Evolutionary conservation across 1,140 invertebrate species (phyloP).

Genomic region (Copidosoma floridanum): DNA sequence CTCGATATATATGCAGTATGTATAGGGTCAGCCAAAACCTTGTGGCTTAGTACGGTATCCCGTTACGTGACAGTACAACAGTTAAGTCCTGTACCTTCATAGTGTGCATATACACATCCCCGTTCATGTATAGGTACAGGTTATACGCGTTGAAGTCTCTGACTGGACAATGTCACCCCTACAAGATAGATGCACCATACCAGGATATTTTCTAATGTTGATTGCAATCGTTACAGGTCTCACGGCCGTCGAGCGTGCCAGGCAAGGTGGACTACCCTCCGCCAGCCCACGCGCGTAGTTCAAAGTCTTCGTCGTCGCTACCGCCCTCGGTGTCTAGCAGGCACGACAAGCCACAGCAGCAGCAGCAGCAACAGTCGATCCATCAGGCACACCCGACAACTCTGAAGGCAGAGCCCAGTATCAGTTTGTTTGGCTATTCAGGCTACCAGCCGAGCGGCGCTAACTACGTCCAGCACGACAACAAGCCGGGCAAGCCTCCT

Average conservation of each 20-base stretch:
- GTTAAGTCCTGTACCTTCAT: too few relatives aligned
- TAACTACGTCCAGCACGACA: slow-evolving; percentile 55
- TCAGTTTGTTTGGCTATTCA: slow-evolving; percentile 69
- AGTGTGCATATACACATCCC: too few relatives aligned
- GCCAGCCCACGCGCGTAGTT: slow-evolving; percentile 59
- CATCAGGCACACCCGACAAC: slow-evolving; percentile 58
- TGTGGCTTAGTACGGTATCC: too few relatives aligned
- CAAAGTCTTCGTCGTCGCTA: slow-evolving; percentile 41
- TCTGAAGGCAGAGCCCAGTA: slow-evolving; percentile 72
- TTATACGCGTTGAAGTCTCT: too few relatives aligned
- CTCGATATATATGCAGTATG: too few relatives aligned
- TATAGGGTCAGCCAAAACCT: too few relatives aligned
- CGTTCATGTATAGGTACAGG: too few relatives aligned
- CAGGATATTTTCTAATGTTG: too few relatives aligned
- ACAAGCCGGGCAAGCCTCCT: slow-evolving; percentile 54
- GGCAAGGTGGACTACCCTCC: slow-evolving; percentile 61
- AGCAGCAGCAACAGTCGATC: slow-evolving; percentile 32
- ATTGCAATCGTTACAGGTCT: slow-evolving; percentile 36
- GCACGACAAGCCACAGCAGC: slow-evolving; percentile 57
- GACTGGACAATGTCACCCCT: too few relatives aligned
- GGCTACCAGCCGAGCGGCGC: slow-evolving; percentile 61
- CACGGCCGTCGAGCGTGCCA: slow-evolving; percentile 55
- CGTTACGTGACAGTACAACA: too few relatives aligned
- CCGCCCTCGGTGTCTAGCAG: slow-evolving; percentile 42
- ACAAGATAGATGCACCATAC: too few relatives aligned